Base-by-base conservation (phyloP, 1,140 invertebrate genomes). In the Solen grandis region DNA sequence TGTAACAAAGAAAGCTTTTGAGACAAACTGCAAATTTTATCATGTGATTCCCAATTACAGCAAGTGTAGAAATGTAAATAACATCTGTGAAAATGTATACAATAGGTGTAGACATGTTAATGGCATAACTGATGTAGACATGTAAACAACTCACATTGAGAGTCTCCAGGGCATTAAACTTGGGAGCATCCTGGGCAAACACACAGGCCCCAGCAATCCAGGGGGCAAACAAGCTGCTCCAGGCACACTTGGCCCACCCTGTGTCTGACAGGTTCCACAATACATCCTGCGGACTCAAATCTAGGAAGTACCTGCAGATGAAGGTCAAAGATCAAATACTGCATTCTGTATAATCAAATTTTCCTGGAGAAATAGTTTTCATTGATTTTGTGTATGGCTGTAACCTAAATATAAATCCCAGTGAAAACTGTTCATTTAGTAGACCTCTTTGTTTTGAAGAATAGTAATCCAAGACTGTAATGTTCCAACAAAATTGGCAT, bases 241-340 rank as follows among this genome's bases (percentile, higher is more conserved):
- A 94, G 5, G 92, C 92, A 66, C 90, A 86, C 84, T 93, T 93
- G 0, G 93, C 93, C 93, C 93, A 94, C 0, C 93, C 93, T 22
- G 92, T 89, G 82, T 94, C 93, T 1, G 92, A 89, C 50, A 93
- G 79, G 80, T 90, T 92, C 93, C 93, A 94, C 16, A 92, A 38
- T 2, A 93, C 60, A 73, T 93, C 92, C 13, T 81, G 72, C 25
- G 82, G 69, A 0, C 78, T 85, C 0, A 91, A 62, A 57, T 90
- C 85, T 8, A 92, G 72, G 78, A 88, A 88, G 86, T 91, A 92
- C 41, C 91, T 92, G 70, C 31, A 90, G 74, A 1, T n/a, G 46
- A 29, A 74, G 25, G 69, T 14, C 29, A 59, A n/a, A n/a, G n/a
- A n/a, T n/a, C n/a, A n/a, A n/a, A n/a, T n/a, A n/a, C n/a, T n/a